Base-by-base conservation (phyloP, 2,888 invertebrate species). In the Agrotis clavis region DNA sequence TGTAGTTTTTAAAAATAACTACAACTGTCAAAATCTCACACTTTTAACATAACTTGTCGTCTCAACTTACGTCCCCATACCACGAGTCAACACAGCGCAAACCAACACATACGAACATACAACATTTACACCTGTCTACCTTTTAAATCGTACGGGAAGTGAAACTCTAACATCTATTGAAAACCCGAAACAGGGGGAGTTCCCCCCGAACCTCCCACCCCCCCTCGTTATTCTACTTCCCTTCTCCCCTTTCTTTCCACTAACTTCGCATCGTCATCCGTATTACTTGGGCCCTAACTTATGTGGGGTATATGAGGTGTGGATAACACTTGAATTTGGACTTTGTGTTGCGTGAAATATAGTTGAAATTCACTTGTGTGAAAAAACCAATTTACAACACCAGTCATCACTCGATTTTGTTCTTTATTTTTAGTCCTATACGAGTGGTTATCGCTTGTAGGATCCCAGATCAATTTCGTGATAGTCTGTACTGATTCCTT, bases 221-320 rank as follows among this genome's bases (percentile, higher is more conserved):
- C 92, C 92, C 92, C 93, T 93, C 93, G 93, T 93, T 93, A 93
- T 92, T 91, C 90, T 90, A 91, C 91, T 90, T 91, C 91, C 92
- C 91, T 88, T 91, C 94, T 92, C 95, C 95, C 95, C 94, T 95
- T 96, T 96, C 95, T 96, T 96, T 95, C 95, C 91, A 93, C 94
- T 94, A 95, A 96, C 93, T 95, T 96, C 93, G 95, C 96, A 93
- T 94, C 95, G 96, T 95, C 96, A 96, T 95, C 94, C 94, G 93
- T 96, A 96, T 96, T 96, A 95, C 96, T 96, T 94, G 94, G 90
- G 94, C 94, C 92, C 94, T 95, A 95, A 95, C 95, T 95, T 95
- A 95, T 94, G 94, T 95, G 95, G 93, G 92, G 93, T 93, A 93
- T 88, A 90, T 89, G 89, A 86, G 81, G 60, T 74, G n/a, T 13